Base-by-base conservation (phyloP, 2,888 invertebrate genomes). In the Sinodicranocentrus sp. region DNA sequence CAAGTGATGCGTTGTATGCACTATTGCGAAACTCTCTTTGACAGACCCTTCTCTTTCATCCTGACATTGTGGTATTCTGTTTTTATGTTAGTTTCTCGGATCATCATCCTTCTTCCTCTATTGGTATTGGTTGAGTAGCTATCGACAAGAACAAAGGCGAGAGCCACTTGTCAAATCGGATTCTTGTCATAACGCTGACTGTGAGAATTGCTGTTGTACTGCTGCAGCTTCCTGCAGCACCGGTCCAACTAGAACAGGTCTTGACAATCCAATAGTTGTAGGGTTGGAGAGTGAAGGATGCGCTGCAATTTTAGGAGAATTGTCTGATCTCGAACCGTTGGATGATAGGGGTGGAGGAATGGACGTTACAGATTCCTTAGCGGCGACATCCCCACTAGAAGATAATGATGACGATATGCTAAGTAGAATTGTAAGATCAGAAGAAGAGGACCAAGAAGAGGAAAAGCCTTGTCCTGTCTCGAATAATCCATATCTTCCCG, bases 401-500 rank as follows among this genome's bases (percentile, higher is more conserved):
- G 77, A 82, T 78, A 77, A 82, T 26, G 82, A 77, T 25, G 85
- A 82, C 48, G 82, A 76, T 77, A 83, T 83, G 48, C 71, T 83
- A 83, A 83, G 76, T 83, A 83, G 82, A 77, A 76, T 83, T 33
- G 82, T 83, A 48, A 83, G 82, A 43, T 25, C 71, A 6, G 85
- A 84, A 71, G 83, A 83, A 79, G 84, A 79, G 78, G 75, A 76
- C 79, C 79, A 78, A 68, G 82, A 75, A 54, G 79, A 83, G 39
- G 76, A 84, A 44, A 75, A 79, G 73, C 79, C 78, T 70, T 73
- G 80, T 33, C 76, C 71, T 59, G 82, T 83, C 28, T 85, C 85
- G 48, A 78, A 84, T 77, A 85, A 85, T 84, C 85, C 85, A 63
- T 85, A 85, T 76, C 80, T 85, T 70, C 83, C 83, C 21, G 85